Conservation (phyloP, 1,140 invertebrate species). For the Drosophila sturtevanti region DNA sequence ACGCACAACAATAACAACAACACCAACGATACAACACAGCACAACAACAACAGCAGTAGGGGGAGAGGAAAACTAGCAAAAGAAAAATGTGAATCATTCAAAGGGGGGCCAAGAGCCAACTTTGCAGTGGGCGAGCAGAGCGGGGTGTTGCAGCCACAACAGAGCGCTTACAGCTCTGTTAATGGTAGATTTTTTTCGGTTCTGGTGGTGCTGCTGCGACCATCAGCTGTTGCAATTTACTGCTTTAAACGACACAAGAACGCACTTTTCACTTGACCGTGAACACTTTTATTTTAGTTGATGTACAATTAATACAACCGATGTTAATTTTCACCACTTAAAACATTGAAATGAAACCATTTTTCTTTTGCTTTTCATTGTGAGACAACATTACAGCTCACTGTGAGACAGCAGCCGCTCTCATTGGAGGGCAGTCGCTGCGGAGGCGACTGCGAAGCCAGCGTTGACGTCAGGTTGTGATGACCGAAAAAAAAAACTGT, state of each 20-base stretch:
- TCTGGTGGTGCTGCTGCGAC: slow-evolving; percentile 29
- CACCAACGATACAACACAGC: slow-evolving; percentile 10
- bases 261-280: slow-evolving; percentile 44
- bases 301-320: slow-evolving; percentile 57
- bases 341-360: slow-evolving; percentile 71
- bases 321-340: slow-evolving; percentile 52
- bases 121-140: slow-evolving; percentile 43
- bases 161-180: slow-evolving; percentile 52
- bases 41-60: slow-evolving; percentile 30
- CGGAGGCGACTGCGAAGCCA: slow-evolving; percentile 34
- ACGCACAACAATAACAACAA: slow-evolving; percentile 52
- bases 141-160: slow-evolving; percentile 55
- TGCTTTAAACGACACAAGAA: slow-evolving; percentile 45
- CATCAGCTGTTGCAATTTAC: slow-evolving; percentile 74
- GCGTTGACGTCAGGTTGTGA: slow-evolving; percentile 56
- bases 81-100: slow-evolving; percentile 78
- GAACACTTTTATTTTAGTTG: slow-evolving; percentile 26
- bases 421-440: slow-evolving; percentile 38
- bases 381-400: slow-evolving; percentile 15
- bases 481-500: slow-evolving; percentile 64
- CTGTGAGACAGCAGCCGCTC: slow-evolving; percentile 29
- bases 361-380: slow-evolving; percentile 67
- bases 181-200: slow-evolving; percentile 38
- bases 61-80: slow-evolving; percentile 44
- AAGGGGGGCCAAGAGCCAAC: slow-evolving; percentile 12